Conservation (phyloP, 2,888 invertebrate species). For the Phortica okadai region DNA sequence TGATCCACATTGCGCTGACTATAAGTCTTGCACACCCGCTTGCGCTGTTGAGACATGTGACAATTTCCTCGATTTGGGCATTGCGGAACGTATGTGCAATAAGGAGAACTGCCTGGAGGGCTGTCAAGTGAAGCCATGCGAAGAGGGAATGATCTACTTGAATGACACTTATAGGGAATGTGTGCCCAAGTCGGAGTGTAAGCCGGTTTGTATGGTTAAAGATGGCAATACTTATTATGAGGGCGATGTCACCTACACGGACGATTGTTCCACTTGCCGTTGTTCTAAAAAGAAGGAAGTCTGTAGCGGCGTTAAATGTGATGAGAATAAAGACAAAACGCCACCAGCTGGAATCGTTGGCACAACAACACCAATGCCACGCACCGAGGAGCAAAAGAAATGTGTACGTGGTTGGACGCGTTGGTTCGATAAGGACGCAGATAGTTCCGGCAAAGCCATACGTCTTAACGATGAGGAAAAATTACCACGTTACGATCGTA, state of each 20-base stretch:
- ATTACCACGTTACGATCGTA: slow-evolving; percentile 71
- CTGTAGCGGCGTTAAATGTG: slow-evolving; percentile 85
- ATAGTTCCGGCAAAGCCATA: slow-evolving; percentile 57
- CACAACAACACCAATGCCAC: slow-evolving; percentile 57
- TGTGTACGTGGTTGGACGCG: slow-evolving; percentile 87
- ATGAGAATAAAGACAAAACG: slow-evolving; percentile 42
- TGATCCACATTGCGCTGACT: slow-evolving; percentile 86
- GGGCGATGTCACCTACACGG: slow-evolving; percentile 85
- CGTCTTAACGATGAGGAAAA: slow-evolving; percentile 73
- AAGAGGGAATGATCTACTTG: slow-evolving; percentile 84
- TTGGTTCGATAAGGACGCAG: slow-evolving; percentile 82
- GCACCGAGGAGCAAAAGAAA: slow-evolving; percentile 67
- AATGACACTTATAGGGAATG: slow-evolving; percentile 85
- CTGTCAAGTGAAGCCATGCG: slow-evolving; percentile 86
- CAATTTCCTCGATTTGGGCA: slow-evolving; percentile 82
- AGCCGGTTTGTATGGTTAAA: slow-evolving; percentile 83
- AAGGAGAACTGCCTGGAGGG: slow-evolving; percentile 90
- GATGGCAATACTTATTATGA: slow-evolving; percentile 84
- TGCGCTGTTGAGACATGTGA: slow-evolving; percentile 92
- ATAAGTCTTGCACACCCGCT: slow-evolving; percentile 88
- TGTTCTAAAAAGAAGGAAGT: slow-evolving; percentile 84
- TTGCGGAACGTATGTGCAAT: slow-evolving; percentile 81
- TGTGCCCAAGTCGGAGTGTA: slow-evolving; percentile 85
- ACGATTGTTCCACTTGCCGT: slow-evolving; percentile 88
- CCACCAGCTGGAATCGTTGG: slow-evolving; percentile 45